Percentiles rank a stretch among this genome's conserved stretches.
Evolutionary conservation across 1,140 invertebrate genomes (phyloP).

Genomic region (Gryllus bimaculatus): DNA sequence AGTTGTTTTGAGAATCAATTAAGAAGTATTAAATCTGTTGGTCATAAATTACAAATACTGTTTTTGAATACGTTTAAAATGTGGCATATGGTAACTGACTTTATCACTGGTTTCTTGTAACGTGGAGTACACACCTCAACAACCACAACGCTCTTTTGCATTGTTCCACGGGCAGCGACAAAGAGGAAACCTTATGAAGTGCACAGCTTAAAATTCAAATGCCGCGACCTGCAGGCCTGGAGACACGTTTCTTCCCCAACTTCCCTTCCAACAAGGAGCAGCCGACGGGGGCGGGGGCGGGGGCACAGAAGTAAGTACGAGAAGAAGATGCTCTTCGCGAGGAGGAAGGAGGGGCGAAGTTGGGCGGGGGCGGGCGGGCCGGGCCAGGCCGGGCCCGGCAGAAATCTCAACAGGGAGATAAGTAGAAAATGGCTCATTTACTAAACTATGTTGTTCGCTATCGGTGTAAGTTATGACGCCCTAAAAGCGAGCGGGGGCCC

Average conservation of each 20-base stretch:
- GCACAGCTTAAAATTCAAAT: background rate
- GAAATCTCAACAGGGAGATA: slow-evolving; percentile 4
- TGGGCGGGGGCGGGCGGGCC: background rate
- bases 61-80: too few relatives aligned
- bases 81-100: too few relatives aligned
- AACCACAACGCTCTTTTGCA: too few relatives aligned
- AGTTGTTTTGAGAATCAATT: too few relatives aligned
- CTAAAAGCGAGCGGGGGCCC: background rate
- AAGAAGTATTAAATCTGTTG: too few relatives aligned
- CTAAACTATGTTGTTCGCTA: slow-evolving; percentile 1
- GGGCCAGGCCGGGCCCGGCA: background rate
- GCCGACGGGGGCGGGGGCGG: too few relatives aligned
- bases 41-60: too few relatives aligned
- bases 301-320: background rate
- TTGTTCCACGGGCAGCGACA: too few relatives aligned
- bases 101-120: too few relatives aligned
- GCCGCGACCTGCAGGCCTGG: background rate
- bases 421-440: slow-evolving; percentile 5
- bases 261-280: background rate
- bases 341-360: background rate
- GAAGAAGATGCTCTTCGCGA: background rate
- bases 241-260: background rate
- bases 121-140: too few relatives aligned
- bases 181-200: too few relatives aligned
- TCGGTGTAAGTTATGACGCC: background rate